Evolutionary conservation across 2,888 invertebrate species (phyloP).

Genomic region (Cryptus viduatorius): DNA sequence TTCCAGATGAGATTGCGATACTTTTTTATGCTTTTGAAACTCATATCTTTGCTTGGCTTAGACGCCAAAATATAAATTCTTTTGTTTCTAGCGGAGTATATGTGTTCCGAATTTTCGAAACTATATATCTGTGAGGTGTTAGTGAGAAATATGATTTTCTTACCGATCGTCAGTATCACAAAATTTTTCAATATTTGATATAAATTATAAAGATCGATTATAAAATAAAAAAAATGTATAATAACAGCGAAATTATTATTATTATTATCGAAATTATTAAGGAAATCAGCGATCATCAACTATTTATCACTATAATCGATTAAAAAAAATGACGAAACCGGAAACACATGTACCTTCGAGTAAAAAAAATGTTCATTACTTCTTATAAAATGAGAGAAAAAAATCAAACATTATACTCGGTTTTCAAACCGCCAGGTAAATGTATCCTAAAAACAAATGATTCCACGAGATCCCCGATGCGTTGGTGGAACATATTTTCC

Average conservation of each 20-base stretch:
- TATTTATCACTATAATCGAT: too few relatives aligned
- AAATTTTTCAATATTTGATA: not conserved
- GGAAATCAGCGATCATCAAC: too few relatives aligned
- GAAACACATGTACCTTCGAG: too few relatives aligned
- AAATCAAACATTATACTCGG: too few relatives aligned
- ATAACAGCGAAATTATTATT: too few relatives aligned
- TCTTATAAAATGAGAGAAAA: too few relatives aligned
- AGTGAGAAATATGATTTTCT: not conserved
- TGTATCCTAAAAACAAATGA: not conserved
- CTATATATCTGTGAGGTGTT: not conserved
- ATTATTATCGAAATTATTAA: too few relatives aligned
- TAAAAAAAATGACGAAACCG: too few relatives aligned
- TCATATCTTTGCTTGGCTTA: not conserved
- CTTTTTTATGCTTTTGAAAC: not conserved
- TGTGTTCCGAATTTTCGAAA: not conserved
- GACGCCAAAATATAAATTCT: not conserved
- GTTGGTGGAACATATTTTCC: slow-evolving; percentile 27
- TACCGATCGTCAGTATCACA: not conserved
- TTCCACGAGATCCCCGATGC: slow-evolving; percentile 2
- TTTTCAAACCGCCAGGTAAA: not conserved
- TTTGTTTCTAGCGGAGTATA: not conserved
- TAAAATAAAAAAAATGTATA: too few relatives aligned
- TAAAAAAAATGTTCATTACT: too few relatives aligned
- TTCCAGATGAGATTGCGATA: not conserved
- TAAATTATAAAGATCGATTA: not conserved